These are phyloP conservation scores for Pogonus chalceus DNA, from an alignment of 1,140 invertebrate species.

Conservation along the genomic window DNA sequence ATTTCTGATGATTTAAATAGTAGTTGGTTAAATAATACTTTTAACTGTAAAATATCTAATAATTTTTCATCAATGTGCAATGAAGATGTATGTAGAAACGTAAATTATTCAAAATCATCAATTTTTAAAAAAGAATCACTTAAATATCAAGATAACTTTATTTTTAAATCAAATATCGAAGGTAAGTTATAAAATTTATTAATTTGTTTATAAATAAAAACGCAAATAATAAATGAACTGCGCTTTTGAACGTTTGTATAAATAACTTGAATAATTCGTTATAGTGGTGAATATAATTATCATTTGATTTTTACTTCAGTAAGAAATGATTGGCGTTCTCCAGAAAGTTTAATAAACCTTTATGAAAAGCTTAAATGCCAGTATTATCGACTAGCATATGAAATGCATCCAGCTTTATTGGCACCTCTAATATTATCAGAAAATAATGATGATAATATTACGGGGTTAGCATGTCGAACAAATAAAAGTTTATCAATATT, in stretches of 20 bases:
- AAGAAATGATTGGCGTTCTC: conserved; percentile 43
- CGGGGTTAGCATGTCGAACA: conserved; percentile 42
- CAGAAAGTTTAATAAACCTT: conserved; percentile 38
- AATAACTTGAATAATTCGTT: neutral
- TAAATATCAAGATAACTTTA: conserved; percentile 7
- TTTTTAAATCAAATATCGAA: conserved; percentile 36
- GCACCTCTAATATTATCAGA: conserved; percentile 2
- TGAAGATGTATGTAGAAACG: conserved; percentile 7
- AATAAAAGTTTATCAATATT: conserved; percentile 60
- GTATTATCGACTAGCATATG: conserved; percentile 34
- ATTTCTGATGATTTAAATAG: conserved; percentile 8
- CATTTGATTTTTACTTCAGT: conserved; percentile 15
- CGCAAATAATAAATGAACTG: neutral
- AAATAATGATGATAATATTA: conserved; percentile 16
- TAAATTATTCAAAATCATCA: neutral
- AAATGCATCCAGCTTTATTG: conserved; percentile 28
- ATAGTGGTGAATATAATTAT: neutral
- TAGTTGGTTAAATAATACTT: conserved; percentile 10
- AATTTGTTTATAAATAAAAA: neutral
- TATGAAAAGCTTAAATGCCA: conserved; percentile 33
- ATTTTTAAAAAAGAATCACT: neutral
- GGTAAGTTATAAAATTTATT: conserved; percentile 20
- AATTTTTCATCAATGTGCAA: conserved; percentile 4
- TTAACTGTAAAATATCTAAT: neutral
- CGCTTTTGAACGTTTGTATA: neutral